Evolutionary conservation across 2,797 vertebrate species (phyloP), one percentile per base, ranked within the genome.

Genomic region (Euthynnus affinis): DNA sequence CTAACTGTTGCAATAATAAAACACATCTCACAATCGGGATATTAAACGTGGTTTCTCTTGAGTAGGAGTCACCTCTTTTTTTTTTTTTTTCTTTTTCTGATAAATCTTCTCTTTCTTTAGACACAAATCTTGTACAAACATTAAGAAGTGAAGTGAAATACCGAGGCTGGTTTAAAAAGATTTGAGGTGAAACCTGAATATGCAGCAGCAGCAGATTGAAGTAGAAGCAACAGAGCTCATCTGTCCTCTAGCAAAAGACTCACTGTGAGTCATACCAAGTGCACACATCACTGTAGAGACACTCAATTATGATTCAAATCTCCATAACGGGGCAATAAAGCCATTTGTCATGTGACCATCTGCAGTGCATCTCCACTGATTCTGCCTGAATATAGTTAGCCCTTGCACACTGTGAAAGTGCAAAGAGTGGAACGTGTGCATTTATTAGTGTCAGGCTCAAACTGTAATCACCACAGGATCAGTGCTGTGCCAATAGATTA

Each of bases 291-390:
- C 85, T 91, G 91, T 90, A 83, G 92, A 94, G 90, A 91, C 88
- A 89, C 91, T 93, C 93, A 87, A 92, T 94, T 93, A 94, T 88
- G 88, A 94, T 90, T 93, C 89, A 93, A 93, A 93, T 94, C 92
- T 93, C 88, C 93, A 93, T 93, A 93, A 92, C 88, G 87, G 89
- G 85, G 89, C 89, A 92, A 93, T 93, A 93, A 93, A 93, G 87
- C 83, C 87, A 89, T 91, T 89, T 88, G 93, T 93, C 94, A 94
- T 92, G 93, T 95, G 94, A 94, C 91, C 90, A 92, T 92, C 91
- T 91, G 92, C 92, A 87, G 80, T 75, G 86, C 87, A 84, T 91
- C 87, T 89, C 86, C 82, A 84, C 85, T 78, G 85, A 89, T 90
- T 91, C 87, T 80, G 86, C 88, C 82, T 86, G 89, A 90, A 89